These are phyloP conservation scores for Sericinus montela DNA, from an alignment of 2,888 invertebrate genomes.

Conservation along the genomic window DNA sequence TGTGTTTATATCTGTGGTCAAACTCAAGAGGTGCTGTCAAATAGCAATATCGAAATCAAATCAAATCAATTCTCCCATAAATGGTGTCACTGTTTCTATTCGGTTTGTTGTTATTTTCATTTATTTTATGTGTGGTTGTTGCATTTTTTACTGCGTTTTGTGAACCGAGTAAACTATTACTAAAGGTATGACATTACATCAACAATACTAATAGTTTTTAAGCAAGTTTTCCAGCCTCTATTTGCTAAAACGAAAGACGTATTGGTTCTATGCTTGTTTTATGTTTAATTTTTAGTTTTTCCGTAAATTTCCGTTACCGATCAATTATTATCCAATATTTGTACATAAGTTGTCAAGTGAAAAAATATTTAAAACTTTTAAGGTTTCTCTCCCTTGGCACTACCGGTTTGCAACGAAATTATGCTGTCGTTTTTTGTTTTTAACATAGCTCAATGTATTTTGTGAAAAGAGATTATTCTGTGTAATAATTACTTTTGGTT, in stretches of 20 bases:
- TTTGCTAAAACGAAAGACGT: neutral
- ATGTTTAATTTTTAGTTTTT: no score
- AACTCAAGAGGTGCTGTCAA: constrained; percentile 16
- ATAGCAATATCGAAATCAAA: no score
- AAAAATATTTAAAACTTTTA: no score
- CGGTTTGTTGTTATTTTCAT: constrained; percentile 33
- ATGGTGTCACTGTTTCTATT: constrained; percentile 41
- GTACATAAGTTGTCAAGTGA: no score
- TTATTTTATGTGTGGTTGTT: constrained; percentile 22
- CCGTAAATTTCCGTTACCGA: no score
- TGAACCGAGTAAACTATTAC: neutral
- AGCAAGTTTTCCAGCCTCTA: neutral
- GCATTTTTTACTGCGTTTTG: constrained; percentile 5
- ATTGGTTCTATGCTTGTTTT: no score
- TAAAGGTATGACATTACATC: constrained; percentile 8
- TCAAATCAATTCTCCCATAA: constrained; percentile 43
- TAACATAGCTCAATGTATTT: no score
- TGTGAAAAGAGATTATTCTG: no score
- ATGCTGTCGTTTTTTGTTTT: neutral
- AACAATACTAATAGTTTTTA: neutral
- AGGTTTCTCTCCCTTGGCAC: no score
- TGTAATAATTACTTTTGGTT: no score
- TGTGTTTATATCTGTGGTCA: constrained; percentile 31
- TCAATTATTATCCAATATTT: no score
- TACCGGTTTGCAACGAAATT: constrained; percentile 8